phyloP scores from a whole-genome alignment of 2,113 vertebrate genomes.

The Nannospalax galili region DNA sequence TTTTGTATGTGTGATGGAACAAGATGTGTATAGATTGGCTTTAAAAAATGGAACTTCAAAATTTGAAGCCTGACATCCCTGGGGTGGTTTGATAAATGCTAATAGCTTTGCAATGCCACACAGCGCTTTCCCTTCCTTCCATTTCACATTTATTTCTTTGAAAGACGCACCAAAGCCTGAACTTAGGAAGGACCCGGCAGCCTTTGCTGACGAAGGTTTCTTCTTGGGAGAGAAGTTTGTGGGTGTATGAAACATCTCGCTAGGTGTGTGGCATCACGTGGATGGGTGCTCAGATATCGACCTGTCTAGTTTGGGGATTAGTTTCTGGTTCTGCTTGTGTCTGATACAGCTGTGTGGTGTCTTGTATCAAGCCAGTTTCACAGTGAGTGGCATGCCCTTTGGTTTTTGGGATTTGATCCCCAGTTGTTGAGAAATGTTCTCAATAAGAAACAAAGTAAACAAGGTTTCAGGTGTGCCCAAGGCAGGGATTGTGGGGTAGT shows the following conservation, averaged over 20 bases:
- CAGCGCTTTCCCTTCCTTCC: neutral
- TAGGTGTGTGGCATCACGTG: neutral
- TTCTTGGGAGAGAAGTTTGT: conserved; percentile 20
- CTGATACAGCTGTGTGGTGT: conserved; percentile 60
- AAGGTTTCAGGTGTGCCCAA: conserved; percentile 71
- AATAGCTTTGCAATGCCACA: conserved; percentile 24
- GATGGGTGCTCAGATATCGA: neutral
- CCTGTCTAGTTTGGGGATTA: neutral
- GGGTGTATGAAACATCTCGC: neutral
- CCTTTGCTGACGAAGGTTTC: conserved; percentile 17
- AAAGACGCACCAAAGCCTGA: conserved; percentile 32
- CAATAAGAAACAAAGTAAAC: conserved; percentile 75
- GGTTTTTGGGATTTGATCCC: conserved; percentile 45
- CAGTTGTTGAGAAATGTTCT: conserved; percentile 75
- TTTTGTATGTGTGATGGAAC: conserved; percentile 61
- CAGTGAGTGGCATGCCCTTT: conserved; percentile 34
- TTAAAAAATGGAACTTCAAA: conserved; percentile 67
- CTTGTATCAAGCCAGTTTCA: conserved; percentile 57
- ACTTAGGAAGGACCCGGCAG: conserved; percentile 35
- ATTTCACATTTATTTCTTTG: conserved; percentile 63
- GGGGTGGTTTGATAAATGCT: conserved; percentile 64
- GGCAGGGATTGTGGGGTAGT: conserved; percentile 58
- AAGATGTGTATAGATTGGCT: conserved; percentile 67
- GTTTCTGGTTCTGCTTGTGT: conserved; percentile 56
- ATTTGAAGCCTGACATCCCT: conserved; percentile 51